These are phyloP conservation scores for Andrena dorsata DNA, from an alignment of 2,888 invertebrate genomes.

Conservation along the genomic window DNA sequence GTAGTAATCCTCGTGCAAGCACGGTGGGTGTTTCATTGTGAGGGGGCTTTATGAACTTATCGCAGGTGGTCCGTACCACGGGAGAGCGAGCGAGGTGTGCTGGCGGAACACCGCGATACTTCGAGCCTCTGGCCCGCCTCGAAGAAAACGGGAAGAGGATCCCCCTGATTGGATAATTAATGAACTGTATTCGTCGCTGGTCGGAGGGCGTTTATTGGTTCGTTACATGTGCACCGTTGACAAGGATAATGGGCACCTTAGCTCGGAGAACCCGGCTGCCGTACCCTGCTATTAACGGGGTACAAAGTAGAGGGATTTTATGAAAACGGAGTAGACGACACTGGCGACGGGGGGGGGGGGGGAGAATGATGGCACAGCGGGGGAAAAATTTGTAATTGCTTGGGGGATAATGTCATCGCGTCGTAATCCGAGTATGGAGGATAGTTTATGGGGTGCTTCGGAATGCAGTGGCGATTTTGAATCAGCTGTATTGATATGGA, in stretches of 20 bases:
- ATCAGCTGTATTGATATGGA: too few relatives aligned
- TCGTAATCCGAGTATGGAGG: neutral
- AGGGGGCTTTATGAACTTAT: slow-evolving; percentile 68
- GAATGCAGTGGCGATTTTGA: too few relatives aligned
- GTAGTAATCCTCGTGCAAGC: slow-evolving; percentile 45
- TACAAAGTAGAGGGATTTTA: slow-evolving; percentile 2
- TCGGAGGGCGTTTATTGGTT: slow-evolving; percentile 14
- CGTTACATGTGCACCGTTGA: slow-evolving; percentile 9
- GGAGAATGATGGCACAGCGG: neutral
- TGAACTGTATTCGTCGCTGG: slow-evolving; percentile 9
- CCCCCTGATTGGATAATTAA: slow-evolving; percentile 12
- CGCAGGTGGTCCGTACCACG: slow-evolving; percentile 52
- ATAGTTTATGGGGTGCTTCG: neutral
- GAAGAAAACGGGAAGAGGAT: slow-evolving; percentile 8
- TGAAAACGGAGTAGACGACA: neutral
- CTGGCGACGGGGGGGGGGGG: neutral
- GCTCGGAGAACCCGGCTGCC: neutral
- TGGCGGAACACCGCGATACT: slow-evolving; percentile 7
- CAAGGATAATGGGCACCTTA: slow-evolving; percentile 3
- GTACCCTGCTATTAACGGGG: slow-evolving; percentile 5
- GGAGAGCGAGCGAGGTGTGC: slow-evolving; percentile 25
- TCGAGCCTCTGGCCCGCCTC: neutral
- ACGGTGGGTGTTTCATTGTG: slow-evolving; percentile 70
- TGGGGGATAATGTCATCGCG: neutral
- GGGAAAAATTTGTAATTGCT: neutral